phyloP scores from a whole-genome alignment of 2,888 invertebrate species.

The Chelonus formosanus region DNA sequence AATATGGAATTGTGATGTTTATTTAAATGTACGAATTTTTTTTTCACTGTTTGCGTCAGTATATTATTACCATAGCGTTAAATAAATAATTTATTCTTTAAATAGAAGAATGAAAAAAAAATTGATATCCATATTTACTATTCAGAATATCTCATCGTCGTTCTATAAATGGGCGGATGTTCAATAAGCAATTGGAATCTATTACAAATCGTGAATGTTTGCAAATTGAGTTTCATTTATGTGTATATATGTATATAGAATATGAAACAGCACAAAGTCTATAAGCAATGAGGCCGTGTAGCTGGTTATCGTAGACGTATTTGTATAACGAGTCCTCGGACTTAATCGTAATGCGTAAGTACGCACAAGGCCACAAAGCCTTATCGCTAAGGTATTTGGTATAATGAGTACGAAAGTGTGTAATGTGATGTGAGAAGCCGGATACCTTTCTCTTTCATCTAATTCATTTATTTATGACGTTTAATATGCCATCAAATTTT shows the following conservation, averaged over 20 bases:
- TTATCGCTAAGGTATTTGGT: conserved; percentile 47
- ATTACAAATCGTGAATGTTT: conserved; percentile 5
- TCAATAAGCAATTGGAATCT: conserved; percentile 10
- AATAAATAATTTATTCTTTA: too few relatives aligned
- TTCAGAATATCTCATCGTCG: too few relatives aligned
- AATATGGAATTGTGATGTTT: background rate
- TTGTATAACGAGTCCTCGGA: conserved; percentile 49
- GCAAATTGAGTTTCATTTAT: background rate
- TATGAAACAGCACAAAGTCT: conserved; percentile 17
- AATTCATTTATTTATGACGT: background rate
- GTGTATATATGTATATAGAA: background rate
- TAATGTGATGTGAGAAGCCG: too few relatives aligned
- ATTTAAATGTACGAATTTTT: background rate
- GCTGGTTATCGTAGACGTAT: conserved; percentile 38
- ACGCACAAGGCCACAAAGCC: conserved; percentile 49
- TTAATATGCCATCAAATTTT: too few relatives aligned
- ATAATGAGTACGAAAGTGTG: too few relatives aligned
- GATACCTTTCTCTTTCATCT: background rate
- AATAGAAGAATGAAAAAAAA: too few relatives aligned
- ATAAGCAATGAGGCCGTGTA: conserved; percentile 37
- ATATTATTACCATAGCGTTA: too few relatives aligned
- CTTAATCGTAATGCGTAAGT: conserved; percentile 49
- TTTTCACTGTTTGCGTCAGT: too few relatives aligned
- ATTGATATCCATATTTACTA: too few relatives aligned
- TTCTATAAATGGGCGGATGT: conserved; percentile 8